Evolutionary conservation across 2,113 vertebrate genomes (phyloP).

Genomic region (Stigmatopora argus): DNA sequence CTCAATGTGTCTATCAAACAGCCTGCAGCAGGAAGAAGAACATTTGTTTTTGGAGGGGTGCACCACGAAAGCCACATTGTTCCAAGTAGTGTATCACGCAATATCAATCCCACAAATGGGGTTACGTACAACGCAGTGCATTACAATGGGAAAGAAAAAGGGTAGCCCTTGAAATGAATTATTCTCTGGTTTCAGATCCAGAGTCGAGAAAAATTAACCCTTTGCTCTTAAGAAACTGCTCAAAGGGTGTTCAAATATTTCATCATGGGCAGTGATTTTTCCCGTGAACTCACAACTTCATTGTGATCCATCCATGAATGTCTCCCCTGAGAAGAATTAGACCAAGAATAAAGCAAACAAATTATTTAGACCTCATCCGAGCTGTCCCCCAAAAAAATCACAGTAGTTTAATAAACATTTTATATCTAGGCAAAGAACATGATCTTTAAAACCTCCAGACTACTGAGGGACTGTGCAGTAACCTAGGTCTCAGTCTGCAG

Average conservation of each 20-base stretch:
- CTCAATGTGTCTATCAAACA: conserved; percentile 59
- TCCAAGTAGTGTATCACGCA: conserved; percentile 35
- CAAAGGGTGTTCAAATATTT: conserved; percentile 19
- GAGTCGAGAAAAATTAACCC: conserved; percentile 35
- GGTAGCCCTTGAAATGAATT: conserved; percentile 37
- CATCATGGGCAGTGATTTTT: conserved; percentile 22
- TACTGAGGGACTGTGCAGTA: no score
- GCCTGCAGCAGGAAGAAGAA: conserved; percentile 43
- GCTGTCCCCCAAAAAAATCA: no score
- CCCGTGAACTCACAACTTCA: conserved; percentile 7
- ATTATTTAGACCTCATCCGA: no score
- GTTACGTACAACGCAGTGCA: conserved; percentile 28
- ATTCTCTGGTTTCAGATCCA: conserved; percentile 38
- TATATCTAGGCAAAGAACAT: no score
- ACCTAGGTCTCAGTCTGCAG: no score
- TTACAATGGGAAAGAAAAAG: conserved; percentile 16
- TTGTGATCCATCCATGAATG: no score
- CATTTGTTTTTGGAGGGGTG: conserved; percentile 48
- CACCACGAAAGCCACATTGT: conserved; percentile 30
- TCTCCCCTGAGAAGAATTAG: no score
- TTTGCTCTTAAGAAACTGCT: conserved; percentile 23
- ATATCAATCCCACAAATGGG: conserved; percentile 58
- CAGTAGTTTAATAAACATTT: no score
- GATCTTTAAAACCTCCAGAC: no score
- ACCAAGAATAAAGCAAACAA: no score